Percentiles rank a stretch among this genome's conserved stretches.
Conservation (phyloP, 2,113 vertebrate genomes). For the Rafetus swinhoei region DNA sequence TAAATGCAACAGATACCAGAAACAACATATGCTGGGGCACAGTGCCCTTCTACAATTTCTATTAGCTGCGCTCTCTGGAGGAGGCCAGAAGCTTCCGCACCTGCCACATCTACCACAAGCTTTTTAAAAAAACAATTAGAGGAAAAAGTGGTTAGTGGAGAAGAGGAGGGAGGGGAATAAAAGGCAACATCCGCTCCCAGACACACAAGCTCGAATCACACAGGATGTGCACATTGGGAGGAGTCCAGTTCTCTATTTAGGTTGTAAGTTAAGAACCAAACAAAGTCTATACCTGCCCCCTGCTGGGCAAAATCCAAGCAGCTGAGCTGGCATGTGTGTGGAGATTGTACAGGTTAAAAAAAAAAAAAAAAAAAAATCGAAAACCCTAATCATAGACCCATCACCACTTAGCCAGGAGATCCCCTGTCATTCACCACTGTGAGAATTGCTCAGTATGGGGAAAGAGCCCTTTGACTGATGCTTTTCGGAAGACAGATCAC, state of each 20-base stretch:
- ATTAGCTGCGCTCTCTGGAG: slow-evolving; percentile 22
- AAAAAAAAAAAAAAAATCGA: not conserved
- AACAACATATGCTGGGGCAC: rapidly evolving
- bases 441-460: rapidly evolving
- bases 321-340: not conserved
- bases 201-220: not conserved
- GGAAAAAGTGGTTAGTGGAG: not conserved
- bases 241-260: not conserved
- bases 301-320: not conserved
- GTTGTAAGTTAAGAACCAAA: not conserved
- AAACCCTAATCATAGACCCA: not conserved
- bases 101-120: not conserved
- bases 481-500: not conserved
- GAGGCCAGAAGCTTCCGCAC: not conserved
- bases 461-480: not conserved
- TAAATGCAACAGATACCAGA: not conserved
- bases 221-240: not conserved
- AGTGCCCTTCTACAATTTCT: rapidly evolving
- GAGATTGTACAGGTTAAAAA: not conserved
- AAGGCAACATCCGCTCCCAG: rapidly evolving
- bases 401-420: not conserved
- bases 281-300: not conserved
- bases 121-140: not conserved
- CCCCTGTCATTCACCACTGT: rapidly evolving
- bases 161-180: not conserved